phyloP scores from a whole-genome alignment of 64 coral and sea anemone species.

The Porites lutea region DNA sequence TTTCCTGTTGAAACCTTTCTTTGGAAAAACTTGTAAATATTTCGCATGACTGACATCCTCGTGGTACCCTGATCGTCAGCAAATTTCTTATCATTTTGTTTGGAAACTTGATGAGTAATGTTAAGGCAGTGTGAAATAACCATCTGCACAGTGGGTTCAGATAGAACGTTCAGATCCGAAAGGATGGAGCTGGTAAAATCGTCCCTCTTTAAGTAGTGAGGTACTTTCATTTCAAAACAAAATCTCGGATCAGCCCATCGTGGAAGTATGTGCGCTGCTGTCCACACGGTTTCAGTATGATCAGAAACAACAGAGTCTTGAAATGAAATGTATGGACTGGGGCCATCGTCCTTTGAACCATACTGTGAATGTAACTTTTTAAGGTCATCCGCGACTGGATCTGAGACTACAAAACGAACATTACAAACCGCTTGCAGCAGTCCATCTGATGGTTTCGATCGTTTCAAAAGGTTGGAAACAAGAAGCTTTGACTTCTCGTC shows the following conservation, averaged over 20 bases:
- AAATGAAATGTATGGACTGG: constrained; percentile 43
- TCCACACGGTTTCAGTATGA: constrained; percentile 34
- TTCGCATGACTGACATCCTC: constrained; percentile 12
- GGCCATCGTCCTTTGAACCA: neutral
- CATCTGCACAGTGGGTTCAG: neutral
- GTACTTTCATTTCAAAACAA: neutral
- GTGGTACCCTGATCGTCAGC: neutral
- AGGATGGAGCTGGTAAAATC: neutral
- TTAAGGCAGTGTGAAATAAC: constrained; percentile 45
- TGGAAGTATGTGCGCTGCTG: constrained; percentile 38
- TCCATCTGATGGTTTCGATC: neutral
- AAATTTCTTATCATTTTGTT: neutral
- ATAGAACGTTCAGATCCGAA: neutral
- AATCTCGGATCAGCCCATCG: constrained; percentile 7
- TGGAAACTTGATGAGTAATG: neutral
- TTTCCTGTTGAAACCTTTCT: neutral
- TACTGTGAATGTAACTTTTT: constrained; percentile 10
- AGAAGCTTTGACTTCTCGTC: constrained; percentile 36
- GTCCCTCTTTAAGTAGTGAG: neutral
- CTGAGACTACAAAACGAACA: constrained; percentile 30
- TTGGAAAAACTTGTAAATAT: constrained; percentile 24
- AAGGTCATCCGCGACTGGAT: neutral
- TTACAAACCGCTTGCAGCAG: constrained; percentile 18
- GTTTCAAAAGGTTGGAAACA: constrained; percentile 1
- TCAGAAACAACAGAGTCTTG: constrained; percentile 39